Base-by-base conservation (phyloP, 2,113 vertebrate species). In the Perccottus glenii region DNA sequence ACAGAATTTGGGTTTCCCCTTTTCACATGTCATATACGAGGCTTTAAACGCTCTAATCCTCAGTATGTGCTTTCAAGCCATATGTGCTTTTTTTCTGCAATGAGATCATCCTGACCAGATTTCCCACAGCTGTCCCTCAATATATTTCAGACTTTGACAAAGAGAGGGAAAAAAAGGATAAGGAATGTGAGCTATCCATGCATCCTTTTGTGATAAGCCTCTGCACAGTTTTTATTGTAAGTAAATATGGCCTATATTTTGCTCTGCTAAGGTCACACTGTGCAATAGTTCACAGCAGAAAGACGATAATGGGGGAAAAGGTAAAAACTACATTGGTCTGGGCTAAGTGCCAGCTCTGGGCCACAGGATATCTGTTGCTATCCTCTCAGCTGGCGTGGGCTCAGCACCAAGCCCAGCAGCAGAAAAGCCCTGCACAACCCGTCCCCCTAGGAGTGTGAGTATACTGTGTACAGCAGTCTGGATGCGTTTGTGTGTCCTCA, bases 321-420 rank as follows among this genome's bases (percentile, higher is more conserved):
- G 70, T 75, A 69, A 53, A 82, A 64, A 44, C 48, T 49, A 51
- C 50, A 12, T 50, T 12, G 51, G 33, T 67, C 60, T 78, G 66
- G 82, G 77, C 69, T 56, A 57, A 36, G 49, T 63, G 75, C 79
- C 83, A 81, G 75, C 56, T 52, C 70, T 55, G 59, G n/a, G 0
- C 67, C 51, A 61, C 60, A 65, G 61, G 56, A 65, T 63, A 60
- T 78, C 49, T 51, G 16, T 8, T 53, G 60, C 60, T 87, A 33
- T 70, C 11, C 75, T 61, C 65, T 81, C 53, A 52, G 68, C 55
- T 70, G 71, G 64, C 52, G 16, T 60, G 77, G 77, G 83, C 81
- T 68, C 67, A 65, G 72, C 58, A 80, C 63, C 73, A 81, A 64
- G 51, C 78, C 81, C 82, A 63, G 74, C 61, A 15, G 82, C 77